Percentiles rank a stretch among this genome's conserved stretches.
Evolutionary conservation across 2,113 vertebrate species (phyloP).

Genomic region (Microtus ochrogaster): DNA sequence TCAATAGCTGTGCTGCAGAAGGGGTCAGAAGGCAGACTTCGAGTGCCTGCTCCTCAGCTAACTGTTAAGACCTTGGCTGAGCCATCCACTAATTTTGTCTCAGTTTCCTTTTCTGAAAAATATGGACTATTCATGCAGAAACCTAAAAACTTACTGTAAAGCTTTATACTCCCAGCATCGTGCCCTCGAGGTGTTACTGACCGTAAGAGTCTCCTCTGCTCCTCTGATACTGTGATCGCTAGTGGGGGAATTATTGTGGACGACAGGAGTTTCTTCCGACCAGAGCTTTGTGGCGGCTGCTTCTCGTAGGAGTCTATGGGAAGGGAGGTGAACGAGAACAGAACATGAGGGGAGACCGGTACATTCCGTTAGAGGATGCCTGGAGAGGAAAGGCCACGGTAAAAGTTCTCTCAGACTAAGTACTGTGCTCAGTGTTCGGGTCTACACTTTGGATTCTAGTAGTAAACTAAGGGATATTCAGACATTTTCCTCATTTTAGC

Average conservation of each 20-base stretch:
- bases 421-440: neutral
- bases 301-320: constrained; percentile 94
- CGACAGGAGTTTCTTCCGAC: constrained; percentile 90
- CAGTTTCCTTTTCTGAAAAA: constrained; percentile 13
- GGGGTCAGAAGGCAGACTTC: constrained; percentile 21
- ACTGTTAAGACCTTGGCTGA: neutral
- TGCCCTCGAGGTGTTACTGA: constrained; percentile 77
- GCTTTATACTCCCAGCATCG: neutral
- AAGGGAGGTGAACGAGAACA: constrained; percentile 59
- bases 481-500: constrained; percentile 44
- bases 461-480: constrained; percentile 1
- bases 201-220: constrained; percentile 93
- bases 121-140: neutral
- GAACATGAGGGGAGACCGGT: neutral
- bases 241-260: constrained; percentile 93
- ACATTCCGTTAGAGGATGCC: constrained; percentile 11
- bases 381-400: neutral
- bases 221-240: constrained; percentile 91
- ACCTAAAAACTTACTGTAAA: neutral
- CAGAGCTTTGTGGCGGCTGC: constrained; percentile 86
- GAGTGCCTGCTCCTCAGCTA: neutral
- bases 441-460: constrained; percentile 37
- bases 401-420: neutral
- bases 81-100: neutral
- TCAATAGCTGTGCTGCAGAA: constrained; percentile 40